phyloP scores from a whole-genome alignment of 1,140 invertebrate genomes.

The Diachasmimorpha longicaudata region DNA sequence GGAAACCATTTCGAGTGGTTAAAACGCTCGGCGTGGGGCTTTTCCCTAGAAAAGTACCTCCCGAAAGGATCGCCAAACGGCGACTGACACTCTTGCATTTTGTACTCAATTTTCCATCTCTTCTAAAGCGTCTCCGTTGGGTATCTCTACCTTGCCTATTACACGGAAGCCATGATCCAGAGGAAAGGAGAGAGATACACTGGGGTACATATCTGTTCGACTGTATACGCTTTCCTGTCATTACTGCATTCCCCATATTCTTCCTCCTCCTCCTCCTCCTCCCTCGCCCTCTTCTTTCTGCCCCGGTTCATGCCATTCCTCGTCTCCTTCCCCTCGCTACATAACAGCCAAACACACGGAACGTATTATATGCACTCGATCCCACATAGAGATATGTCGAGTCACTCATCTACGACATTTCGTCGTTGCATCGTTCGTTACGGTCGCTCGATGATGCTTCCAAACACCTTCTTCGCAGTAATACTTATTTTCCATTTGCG shows the following conservation, averaged over 20 bases:
- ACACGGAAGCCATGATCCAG: background rate
- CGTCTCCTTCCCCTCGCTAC: background rate
- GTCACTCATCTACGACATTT: slow-evolving; percentile 10
- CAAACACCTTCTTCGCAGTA: background rate
- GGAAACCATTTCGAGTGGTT: slow-evolving; percentile 50
- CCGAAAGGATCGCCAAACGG: slow-evolving; percentile 50
- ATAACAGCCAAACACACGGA: background rate
- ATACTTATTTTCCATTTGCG: too few species aligned
- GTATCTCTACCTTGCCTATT: slow-evolving; percentile 30
- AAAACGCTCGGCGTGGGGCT: slow-evolving; percentile 40
- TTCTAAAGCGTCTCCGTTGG: slow-evolving; percentile 35
- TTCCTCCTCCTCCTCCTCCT: slow-evolving; percentile 23
- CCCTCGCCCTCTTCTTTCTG: slow-evolving; percentile 17
- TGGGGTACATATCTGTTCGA: slow-evolving; percentile 46
- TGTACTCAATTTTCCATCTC: background rate
- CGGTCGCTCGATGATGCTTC: background rate
- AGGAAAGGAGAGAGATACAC: slow-evolving; percentile 40
- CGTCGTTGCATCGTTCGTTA: background rate
- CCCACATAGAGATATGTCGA: slow-evolving; percentile 43
- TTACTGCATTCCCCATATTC: slow-evolving; percentile 52
- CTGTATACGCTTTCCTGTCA: slow-evolving; percentile 54
- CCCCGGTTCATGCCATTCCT: background rate
- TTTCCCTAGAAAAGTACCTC: slow-evolving; percentile 43
- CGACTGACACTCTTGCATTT: slow-evolving; percentile 16
- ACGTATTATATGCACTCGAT: slow-evolving; percentile 46